Base-by-base conservation (phyloP, 2,113 vertebrate genomes). In the Colistium nudipinnis region DNA sequence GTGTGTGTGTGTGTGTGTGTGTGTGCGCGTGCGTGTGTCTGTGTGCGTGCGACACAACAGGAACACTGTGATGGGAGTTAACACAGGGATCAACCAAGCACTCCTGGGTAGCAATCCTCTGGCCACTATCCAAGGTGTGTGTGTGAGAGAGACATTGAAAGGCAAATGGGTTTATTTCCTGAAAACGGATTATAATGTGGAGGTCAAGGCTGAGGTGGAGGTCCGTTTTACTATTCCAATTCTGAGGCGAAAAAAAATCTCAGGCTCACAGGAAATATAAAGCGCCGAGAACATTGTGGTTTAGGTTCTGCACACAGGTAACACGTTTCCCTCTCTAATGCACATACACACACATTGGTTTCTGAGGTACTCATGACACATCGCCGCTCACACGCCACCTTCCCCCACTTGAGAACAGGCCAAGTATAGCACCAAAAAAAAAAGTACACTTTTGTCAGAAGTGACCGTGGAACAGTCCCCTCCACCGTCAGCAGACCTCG, bases 61-160 rank as follows among this genome's bases (percentile, higher is more conserved):
- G 94, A 95, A 95, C 92, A 94, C 94, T 91, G 91, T 96, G 94
- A 95, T 96, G 91, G 94, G 95, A 92, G 93, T 97, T 92, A 94
- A 95, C 93, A 94, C 95, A 80, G 96, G 95, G 92, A 94, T 97
- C 92, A 96, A 92, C 93, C 92, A 94, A 88, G 94, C 94, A 82
- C 94, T 96, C 81, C 94, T 96, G 92, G 93, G 93, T 93, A 95
- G 93, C 93, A 96, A 96, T 94, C 94, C 94, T 85, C 91, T 97
- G 91, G 95, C 95, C 86, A 96, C 96, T 74, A 95, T 97, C 86
- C 96, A 97, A 96, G 95, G 95, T 97, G 92, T 94, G 95, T 96
- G 94, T 95, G 67, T 59, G 67, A 31, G 28, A 33, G 33, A 61
- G 8, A 59, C 2, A 27, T 9, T 47, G 22, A 61, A 66, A 74